phyloP scores from a whole-genome alignment of 2,888 invertebrate species.

The Conops quadrifasciatus region DNA sequence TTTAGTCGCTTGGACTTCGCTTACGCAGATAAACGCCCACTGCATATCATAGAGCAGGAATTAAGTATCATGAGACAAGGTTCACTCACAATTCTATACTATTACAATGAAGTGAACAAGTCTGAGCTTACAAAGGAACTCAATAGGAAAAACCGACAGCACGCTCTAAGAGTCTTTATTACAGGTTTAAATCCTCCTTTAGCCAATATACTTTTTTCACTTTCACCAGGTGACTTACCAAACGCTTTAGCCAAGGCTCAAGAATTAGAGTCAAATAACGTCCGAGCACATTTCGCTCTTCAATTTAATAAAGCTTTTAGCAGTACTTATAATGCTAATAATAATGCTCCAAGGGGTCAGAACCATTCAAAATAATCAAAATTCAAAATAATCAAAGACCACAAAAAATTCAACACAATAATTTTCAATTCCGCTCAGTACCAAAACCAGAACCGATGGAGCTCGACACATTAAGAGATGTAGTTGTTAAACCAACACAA shows the following conservation, averaged over 20 bases:
- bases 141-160: slow-evolving; percentile 22
- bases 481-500: too few species aligned
- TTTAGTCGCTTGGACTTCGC: slow-evolving; percentile 34
- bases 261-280: slow-evolving; percentile 11
- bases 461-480: too few species aligned
- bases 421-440: not conserved
- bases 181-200: too few species aligned
- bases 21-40: slow-evolving; percentile 34
- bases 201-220: slow-evolving; percentile 1
- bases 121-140: slow-evolving; percentile 18
- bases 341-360: not conserved
- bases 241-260: slow-evolving; percentile 13
- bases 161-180: too few species aligned
- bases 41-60: slow-evolving; percentile 37
- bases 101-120: slow-evolving; percentile 31
- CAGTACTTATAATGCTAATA: slow-evolving; percentile 2
- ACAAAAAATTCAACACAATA: slow-evolving; percentile 11
- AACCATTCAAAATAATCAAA: slow-evolving; percentile 8
- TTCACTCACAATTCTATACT: slow-evolving; percentile 17
- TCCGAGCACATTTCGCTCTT: slow-evolving; percentile 4
- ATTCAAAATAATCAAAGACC: slow-evolving; percentile 14
- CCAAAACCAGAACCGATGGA: slow-evolving; percentile 15
- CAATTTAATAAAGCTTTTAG: not conserved
- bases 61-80: slow-evolving; percentile 36
- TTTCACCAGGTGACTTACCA: not conserved